phyloP scores from a whole-genome alignment of 2,888 invertebrate species.

The Leucophora obtusa region DNA sequence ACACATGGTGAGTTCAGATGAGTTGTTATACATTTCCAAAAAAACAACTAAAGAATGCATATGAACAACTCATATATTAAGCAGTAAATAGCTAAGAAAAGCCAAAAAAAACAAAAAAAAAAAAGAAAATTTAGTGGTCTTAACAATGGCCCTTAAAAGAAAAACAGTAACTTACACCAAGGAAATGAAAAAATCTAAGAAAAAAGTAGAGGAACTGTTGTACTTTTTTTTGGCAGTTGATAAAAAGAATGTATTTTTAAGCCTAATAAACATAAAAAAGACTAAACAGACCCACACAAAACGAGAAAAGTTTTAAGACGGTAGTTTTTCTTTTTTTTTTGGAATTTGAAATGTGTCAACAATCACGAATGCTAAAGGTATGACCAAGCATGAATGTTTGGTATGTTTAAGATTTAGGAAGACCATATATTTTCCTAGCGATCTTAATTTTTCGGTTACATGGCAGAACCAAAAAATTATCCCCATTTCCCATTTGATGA shows the following conservation, averaged over 20 bases:
- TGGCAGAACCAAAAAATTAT: no score
- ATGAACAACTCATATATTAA: slow-evolving; percentile 48
- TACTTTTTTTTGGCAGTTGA: slow-evolving; percentile 63
- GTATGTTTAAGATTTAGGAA: slow-evolving; percentile 1
- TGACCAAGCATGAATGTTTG: background rate
- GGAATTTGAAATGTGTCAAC: slow-evolving; percentile 9
- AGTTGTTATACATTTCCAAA: slow-evolving; percentile 7
- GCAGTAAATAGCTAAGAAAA: slow-evolving; percentile 10
- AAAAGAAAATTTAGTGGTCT: slow-evolving; percentile 49
- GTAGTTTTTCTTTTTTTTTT: slow-evolving; percentile 24
- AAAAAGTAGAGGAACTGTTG: slow-evolving; percentile 2
- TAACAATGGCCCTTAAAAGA: slow-evolving; percentile 43
- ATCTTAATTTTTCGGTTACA: no score
- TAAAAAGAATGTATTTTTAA: slow-evolving; percentile 63
- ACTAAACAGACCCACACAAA: slow-evolving; percentile 23
- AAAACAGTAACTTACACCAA: slow-evolving; percentile 33
- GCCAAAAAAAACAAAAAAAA: slow-evolving; percentile 21
- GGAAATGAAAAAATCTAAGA: slow-evolving; percentile 18
- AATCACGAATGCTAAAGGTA: background rate
- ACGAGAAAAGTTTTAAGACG: slow-evolving; percentile 38
- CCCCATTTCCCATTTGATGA: no score
- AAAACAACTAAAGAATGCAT: slow-evolving; percentile 5
- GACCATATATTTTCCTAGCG: background rate
- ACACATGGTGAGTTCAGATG: slow-evolving; percentile 50
- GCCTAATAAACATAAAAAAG: slow-evolving; percentile 50